A percentile compares a stretch with the other conserved stretches of the same genome.
phyloP scores from a whole-genome alignment of 2,113 vertebrate species.

The Rhegmatorhina hoffmannsi region DNA sequence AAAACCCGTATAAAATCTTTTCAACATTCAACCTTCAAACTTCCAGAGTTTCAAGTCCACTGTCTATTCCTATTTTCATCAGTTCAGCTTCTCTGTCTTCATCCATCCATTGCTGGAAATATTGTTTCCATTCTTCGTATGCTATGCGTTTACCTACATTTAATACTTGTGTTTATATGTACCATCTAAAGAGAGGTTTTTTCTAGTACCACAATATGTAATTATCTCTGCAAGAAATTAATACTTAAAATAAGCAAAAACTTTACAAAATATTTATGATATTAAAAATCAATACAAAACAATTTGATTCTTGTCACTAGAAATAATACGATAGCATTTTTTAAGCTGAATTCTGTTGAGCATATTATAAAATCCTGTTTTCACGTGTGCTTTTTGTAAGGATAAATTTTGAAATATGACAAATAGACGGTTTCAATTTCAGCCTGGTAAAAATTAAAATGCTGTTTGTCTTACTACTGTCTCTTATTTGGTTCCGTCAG shows the following conservation, averaged over 20 bases:
- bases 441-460: slow-evolving; percentile 13
- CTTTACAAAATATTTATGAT: background rate
- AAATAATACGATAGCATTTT: background rate
- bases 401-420: background rate
- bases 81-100: too few relatives aligned
- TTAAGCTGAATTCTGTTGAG: background rate
- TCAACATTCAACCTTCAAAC: too few relatives aligned
- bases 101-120: too few relatives aligned
- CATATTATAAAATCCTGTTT: background rate
- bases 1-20: too few relatives aligned
- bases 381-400: accelerated
- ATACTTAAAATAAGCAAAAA: background rate
- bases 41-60: too few relatives aligned
- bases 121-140: too few relatives aligned
- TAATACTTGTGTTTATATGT: background rate
- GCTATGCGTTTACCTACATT: background rate
- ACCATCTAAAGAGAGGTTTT: background rate
- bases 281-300: background rate
- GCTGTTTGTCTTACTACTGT: background rate
- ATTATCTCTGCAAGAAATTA: background rate
- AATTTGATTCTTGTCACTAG: background rate
- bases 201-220: background rate
- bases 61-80: too few relatives aligned
- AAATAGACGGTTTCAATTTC: background rate
- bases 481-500: background rate